phyloP scores from a whole-genome alignment of 2,113 vertebrate genomes.

The Mionectes macconnelli region DNA sequence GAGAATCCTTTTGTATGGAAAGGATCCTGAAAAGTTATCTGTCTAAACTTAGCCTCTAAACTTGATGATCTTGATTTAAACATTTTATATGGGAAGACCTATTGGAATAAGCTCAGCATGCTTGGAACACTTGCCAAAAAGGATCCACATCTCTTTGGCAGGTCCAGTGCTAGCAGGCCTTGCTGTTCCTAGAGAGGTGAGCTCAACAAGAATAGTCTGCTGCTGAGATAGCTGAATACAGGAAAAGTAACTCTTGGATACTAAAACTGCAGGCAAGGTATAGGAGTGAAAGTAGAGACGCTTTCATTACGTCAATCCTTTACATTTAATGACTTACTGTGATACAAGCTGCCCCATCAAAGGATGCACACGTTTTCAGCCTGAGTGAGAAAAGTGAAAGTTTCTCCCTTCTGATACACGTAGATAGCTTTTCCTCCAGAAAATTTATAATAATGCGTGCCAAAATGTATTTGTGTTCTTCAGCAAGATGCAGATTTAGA shows the following conservation, averaged over 20 bases:
- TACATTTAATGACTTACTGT: neutral
- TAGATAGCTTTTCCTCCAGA: neutral
- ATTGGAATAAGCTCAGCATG: neutral
- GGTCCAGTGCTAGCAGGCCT: neutral
- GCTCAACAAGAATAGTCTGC: neutral
- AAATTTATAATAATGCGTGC: neutral
- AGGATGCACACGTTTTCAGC: neutral
- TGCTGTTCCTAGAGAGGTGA: neutral
- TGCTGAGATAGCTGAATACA: neutral
- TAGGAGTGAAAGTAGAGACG: neutral
- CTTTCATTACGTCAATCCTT: neutral
- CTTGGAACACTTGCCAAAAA: neutral
- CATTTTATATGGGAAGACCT: neutral
- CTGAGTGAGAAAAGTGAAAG: neutral
- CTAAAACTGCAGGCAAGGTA: neutral
- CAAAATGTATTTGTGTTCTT: neutral
- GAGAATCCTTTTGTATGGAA: neutral
- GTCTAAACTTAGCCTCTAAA: neutral
- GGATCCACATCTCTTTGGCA: neutral
- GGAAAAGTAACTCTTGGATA: neutral
- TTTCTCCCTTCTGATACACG: neutral
- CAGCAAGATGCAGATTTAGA: neutral
- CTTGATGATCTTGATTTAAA: neutral
- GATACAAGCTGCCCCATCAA: neutral
- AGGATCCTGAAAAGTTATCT: neutral